Conservation (phyloP, 2,113 vertebrate species). For the Boulengerochromis microlepis region DNA sequence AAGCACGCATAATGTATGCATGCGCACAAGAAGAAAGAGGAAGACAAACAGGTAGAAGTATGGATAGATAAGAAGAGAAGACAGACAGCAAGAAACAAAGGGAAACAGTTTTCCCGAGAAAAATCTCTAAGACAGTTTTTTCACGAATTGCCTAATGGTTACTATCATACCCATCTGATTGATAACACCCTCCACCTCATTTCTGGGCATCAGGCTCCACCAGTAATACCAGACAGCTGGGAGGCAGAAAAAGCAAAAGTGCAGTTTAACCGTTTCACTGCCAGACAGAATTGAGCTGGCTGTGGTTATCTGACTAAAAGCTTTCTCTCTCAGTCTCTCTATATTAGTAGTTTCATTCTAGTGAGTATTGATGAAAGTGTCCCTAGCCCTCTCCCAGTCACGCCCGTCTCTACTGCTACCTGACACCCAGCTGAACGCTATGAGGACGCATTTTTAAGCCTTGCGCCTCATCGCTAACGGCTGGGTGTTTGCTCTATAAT, state of each 20-base stretch:
- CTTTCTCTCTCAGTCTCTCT: conserved; percentile 37
- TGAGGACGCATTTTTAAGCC: neutral
- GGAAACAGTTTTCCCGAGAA: neutral
- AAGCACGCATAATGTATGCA: conserved; percentile 28
- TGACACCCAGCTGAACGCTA: conserved; percentile 3
- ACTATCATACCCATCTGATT: conserved; percentile 19
- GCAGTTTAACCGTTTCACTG: conserved; percentile 76
- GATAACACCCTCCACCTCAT: conserved; percentile 42
- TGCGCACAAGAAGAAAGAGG: neutral
- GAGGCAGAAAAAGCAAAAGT: conserved; percentile 55
- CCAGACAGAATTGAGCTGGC: conserved; percentile 63
- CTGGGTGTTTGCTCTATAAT: neutral
- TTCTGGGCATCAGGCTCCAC: conserved; percentile 42
- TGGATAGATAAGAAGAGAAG: neutral
- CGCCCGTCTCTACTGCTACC: conserved; percentile 50
- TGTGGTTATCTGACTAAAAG: conserved; percentile 71
- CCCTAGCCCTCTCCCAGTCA: conserved; percentile 44
- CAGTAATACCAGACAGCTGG: conserved; percentile 50
- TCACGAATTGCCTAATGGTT: neutral
- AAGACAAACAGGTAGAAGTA: neutral
- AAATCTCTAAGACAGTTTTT: neutral
- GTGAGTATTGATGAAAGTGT: conserved; percentile 42
- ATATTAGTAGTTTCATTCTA: conserved; percentile 51
- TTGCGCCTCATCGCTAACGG: neutral
- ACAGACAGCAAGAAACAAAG: neutral